Evolutionary conservation across 2,888 invertebrate genomes (phyloP).

Genomic region (Athetis lepigone): DNA sequence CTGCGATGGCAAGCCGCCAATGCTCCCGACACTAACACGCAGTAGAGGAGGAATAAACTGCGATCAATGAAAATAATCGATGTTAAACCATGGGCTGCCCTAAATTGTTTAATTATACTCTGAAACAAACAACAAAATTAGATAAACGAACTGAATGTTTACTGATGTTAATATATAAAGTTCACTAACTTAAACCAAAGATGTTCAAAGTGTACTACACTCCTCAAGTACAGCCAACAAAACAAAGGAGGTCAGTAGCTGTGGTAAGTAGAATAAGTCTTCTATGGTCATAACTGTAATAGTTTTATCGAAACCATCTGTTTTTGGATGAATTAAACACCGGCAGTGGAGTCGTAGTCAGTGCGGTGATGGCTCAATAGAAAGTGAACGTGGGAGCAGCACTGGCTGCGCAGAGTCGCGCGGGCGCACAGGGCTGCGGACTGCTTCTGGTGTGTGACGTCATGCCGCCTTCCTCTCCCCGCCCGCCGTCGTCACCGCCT

Average conservation of each 20-base stretch:
- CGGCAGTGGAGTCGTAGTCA: slow-evolving; percentile 55
- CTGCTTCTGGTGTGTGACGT: slow-evolving; percentile 63
- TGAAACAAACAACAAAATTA: slow-evolving; percentile 23
- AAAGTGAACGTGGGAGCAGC: slow-evolving; percentile 83
- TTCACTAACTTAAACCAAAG: not conserved
- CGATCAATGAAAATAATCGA: slow-evolving; percentile 73
- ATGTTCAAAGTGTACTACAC: slow-evolving; percentile 1
- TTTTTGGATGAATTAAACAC: slow-evolving; percentile 65
- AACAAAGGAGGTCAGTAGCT: slow-evolving; percentile 17
- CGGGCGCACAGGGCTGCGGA: slow-evolving; percentile 57
- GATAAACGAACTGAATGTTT: slow-evolving; percentile 20
- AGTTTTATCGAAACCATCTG: slow-evolving; percentile 3
- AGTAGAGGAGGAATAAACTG: slow-evolving; percentile 50
- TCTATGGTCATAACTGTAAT: slow-evolving; percentile 10
- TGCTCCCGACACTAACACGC: slow-evolving; percentile 70
- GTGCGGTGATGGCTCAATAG: slow-evolving; percentile 71
- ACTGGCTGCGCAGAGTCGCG: slow-evolving; percentile 59
- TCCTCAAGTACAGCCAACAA: slow-evolving; percentile 4
- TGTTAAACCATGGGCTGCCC: slow-evolving; percentile 57
- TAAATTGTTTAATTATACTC: slow-evolving; percentile 57
- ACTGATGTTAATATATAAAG: slow-evolving; percentile 12
- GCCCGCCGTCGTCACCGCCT: slow-evolving; percentile 29
- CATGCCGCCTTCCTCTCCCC: slow-evolving; percentile 37
- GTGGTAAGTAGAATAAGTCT: slow-evolving; percentile 11
- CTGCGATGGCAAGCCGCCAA: slow-evolving; percentile 82